These are phyloP conservation scores for Nudaria mundana DNA, from an alignment of 2,888 invertebrate species.

Conservation along the genomic window DNA sequence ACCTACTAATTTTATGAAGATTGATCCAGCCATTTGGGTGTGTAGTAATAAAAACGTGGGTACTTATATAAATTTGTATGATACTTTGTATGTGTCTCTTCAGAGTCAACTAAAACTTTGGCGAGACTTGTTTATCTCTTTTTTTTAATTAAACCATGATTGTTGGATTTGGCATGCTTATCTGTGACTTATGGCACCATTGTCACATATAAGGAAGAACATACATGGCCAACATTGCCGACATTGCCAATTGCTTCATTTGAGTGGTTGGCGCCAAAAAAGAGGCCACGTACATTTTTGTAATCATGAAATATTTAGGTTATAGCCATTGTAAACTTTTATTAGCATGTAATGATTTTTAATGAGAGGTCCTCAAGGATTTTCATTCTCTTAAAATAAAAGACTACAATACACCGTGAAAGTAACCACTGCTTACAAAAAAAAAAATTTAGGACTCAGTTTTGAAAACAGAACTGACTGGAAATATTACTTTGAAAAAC, in stretches of 20 bases:
- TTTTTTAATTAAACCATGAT: constrained; percentile 24
- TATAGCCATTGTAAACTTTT: constrained; percentile 46
- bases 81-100: too few species aligned
- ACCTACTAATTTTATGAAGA: too few species aligned
- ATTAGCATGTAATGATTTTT: constrained; percentile 37
- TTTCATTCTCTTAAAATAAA: constrained; percentile 9
- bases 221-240: constrained; percentile 21
- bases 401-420: too few species aligned
- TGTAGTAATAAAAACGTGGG: too few species aligned
- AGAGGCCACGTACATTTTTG: constrained; percentile 18
- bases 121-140: constrained; percentile 10
- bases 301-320: constrained; percentile 30
- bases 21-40: too few species aligned
- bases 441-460: too few species aligned
- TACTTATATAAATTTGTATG: too few species aligned
- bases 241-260: constrained; percentile 41
- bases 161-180: constrained; percentile 12
- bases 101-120: too few species aligned
- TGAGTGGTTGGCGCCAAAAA: constrained; percentile 25
- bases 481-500: too few species aligned
- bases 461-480: too few species aligned
- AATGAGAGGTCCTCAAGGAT: constrained; percentile 22
- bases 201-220: constrained; percentile 35
- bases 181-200: constrained; percentile 27
- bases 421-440: too few species aligned